Percentiles rank a stretch among this genome's conserved stretches.
Evolutionary conservation across 1,140 invertebrate genomes (phyloP).

Genomic region (Semibalanus balanoides): DNA sequence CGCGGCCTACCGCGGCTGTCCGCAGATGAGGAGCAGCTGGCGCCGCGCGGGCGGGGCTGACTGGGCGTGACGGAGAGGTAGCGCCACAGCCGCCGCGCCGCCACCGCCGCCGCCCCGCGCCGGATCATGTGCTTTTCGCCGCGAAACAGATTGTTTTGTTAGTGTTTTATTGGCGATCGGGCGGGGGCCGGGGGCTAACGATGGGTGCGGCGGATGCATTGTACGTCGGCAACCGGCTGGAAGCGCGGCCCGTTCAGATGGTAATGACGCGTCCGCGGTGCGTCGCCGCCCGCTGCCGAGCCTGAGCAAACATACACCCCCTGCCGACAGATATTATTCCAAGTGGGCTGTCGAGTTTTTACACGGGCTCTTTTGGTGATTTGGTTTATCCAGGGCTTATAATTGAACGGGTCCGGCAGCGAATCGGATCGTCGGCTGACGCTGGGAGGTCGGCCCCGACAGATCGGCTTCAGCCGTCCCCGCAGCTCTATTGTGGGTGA

Average conservation of each 20-base stretch:
- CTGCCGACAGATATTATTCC: not conserved
- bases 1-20: no score
- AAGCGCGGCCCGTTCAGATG: not conserved
- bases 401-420: not conserved
- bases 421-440: not conserved
- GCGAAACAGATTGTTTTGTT: slow-evolving; percentile 2
- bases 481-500: not conserved
- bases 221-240: not conserved
- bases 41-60: no score
- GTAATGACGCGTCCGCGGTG: not conserved
- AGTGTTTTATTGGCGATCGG: not conserved
- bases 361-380: not conserved
- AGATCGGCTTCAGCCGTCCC: not conserved
- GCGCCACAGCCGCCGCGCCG: no score
- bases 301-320: not conserved
- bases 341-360: not conserved
- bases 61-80: no score
- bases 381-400: not conserved
- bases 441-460: not conserved
- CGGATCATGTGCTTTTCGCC: not conserved
- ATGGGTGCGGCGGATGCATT: not conserved
- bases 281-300: no score
- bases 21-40: no score
- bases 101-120: no score
- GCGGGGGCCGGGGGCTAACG: not conserved